These are phyloP conservation scores for Diaphora mendica DNA, from an alignment of 2,888 invertebrate species.

Conservation along the genomic window DNA sequence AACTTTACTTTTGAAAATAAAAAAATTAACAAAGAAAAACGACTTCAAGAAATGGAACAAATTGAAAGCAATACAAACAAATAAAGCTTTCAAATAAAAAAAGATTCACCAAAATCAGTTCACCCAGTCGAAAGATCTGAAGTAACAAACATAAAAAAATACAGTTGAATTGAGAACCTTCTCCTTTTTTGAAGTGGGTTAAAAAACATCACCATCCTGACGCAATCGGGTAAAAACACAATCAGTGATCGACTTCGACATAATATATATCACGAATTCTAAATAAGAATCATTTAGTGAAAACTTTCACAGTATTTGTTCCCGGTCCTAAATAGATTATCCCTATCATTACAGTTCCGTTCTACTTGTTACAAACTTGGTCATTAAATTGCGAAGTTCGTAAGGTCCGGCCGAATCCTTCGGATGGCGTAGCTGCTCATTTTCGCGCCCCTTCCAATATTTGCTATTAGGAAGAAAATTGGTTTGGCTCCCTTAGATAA, in stretches of 20 bases:
- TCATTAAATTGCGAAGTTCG: constrained; percentile 42
- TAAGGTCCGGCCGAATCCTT: constrained; percentile 6
- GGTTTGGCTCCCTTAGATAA: not conserved
- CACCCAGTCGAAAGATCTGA: too few species aligned
- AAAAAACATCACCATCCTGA: too few species aligned
- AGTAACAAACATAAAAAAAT: too few species aligned
- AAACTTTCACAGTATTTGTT: constrained; percentile 22
- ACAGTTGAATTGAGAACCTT: too few species aligned
- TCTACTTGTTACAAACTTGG: constrained; percentile 29
- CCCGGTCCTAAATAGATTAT: constrained; percentile 39
- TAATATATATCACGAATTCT: not conserved
- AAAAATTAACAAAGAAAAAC: too few species aligned
- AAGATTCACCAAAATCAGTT: too few species aligned
- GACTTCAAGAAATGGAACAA: too few species aligned
- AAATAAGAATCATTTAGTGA: constrained; percentile 1
- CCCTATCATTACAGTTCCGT: constrained; percentile 26
- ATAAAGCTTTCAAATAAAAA: too few species aligned
- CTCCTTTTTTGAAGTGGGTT: too few species aligned
- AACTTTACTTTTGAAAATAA: too few species aligned
- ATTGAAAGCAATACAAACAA: too few species aligned
- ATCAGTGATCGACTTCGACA: not conserved
- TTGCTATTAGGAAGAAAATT: not conserved
- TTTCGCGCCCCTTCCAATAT: constrained; percentile 1
- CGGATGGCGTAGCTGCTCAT: not conserved
- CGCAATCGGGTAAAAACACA: not conserved